phyloP scores from a whole-genome alignment of 1,140 invertebrate species.

The Drosophila subobscura region DNA sequence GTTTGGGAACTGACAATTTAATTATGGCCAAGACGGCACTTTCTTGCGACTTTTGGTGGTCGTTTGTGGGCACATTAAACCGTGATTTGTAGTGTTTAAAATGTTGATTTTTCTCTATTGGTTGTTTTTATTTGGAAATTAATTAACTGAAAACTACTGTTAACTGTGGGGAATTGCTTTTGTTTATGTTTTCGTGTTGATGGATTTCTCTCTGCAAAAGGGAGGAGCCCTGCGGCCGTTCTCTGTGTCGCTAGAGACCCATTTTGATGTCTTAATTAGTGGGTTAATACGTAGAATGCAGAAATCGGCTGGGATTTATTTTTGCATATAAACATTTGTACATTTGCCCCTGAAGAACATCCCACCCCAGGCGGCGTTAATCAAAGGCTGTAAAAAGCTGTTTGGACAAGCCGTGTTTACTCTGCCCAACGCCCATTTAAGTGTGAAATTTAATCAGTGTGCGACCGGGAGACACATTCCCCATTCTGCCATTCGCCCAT shows the following conservation, averaged over 20 bases:
- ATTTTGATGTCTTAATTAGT: slow-evolving; percentile 72
- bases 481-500: slow-evolving; percentile 43
- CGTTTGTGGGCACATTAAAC: slow-evolving; percentile 56
- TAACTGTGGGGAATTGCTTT: slow-evolving; percentile 54
- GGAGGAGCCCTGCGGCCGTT: slow-evolving; percentile 16
- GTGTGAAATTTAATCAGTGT: slow-evolving; percentile 81
- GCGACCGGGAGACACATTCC: slow-evolving; percentile 49
- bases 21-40: slow-evolving; percentile 46
- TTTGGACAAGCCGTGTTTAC: slow-evolving; percentile 59
- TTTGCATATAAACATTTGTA: background rate
- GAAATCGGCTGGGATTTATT: slow-evolving; percentile 29
- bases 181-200: slow-evolving; percentile 29
- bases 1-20: slow-evolving; percentile 61
- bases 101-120: slow-evolving; percentile 47
- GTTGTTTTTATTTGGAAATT: slow-evolving; percentile 59
- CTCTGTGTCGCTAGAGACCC: slow-evolving; percentile 25
- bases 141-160: slow-evolving; percentile 76
- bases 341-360: slow-evolving; percentile 9
- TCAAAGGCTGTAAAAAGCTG: slow-evolving; percentile 63
- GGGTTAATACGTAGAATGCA: slow-evolving; percentile 49
- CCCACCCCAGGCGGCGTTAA: slow-evolving; percentile 39
- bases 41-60: slow-evolving; percentile 27
- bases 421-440: slow-evolving; percentile 31
- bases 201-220: slow-evolving; percentile 43
- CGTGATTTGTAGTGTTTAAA: slow-evolving; percentile 67